Percentiles rank a stretch among this genome's conserved stretches.
Conservation (phyloP, 2,113 vertebrate species). For the Aramus guarauna region DNA sequence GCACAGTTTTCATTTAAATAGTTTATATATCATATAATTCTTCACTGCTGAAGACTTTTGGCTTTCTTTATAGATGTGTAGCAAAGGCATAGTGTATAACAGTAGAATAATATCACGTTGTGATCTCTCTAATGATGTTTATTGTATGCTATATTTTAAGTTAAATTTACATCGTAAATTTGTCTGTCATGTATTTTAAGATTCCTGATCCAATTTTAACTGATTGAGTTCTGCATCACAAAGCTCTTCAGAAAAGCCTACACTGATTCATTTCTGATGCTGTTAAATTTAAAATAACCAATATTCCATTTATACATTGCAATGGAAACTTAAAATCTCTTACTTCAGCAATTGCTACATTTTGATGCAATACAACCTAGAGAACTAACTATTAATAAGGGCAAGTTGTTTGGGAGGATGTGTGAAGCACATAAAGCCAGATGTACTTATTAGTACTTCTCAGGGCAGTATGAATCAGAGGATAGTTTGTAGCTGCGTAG, state of each 20-base stretch:
- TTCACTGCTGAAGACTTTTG: neutral
- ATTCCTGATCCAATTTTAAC: neutral
- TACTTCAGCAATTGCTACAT: neutral
- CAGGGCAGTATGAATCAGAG: neutral
- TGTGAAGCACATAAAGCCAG: neutral
- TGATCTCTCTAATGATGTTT: neutral
- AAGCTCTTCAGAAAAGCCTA: neutral
- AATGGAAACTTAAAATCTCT: neutral
- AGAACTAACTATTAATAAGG: neutral
- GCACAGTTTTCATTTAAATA: neutral
- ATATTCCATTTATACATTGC: neutral
- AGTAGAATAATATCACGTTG: neutral
- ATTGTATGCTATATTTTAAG: neutral
- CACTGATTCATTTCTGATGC: neutral
- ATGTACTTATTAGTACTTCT: neutral
- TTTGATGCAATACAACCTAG: neutral
- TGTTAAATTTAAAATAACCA: neutral
- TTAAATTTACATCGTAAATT: neutral
- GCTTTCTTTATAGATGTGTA: neutral
- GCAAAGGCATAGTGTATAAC: neutral
- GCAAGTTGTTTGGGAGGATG: neutral
- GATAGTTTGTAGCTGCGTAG: neutral
- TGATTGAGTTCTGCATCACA: neutral
- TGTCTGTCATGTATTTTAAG: accelerated
- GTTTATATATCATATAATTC: neutral